Evolutionary conservation across 2,113 vertebrate genomes (phyloP).

Genomic region (Stegastes partitus): DNA sequence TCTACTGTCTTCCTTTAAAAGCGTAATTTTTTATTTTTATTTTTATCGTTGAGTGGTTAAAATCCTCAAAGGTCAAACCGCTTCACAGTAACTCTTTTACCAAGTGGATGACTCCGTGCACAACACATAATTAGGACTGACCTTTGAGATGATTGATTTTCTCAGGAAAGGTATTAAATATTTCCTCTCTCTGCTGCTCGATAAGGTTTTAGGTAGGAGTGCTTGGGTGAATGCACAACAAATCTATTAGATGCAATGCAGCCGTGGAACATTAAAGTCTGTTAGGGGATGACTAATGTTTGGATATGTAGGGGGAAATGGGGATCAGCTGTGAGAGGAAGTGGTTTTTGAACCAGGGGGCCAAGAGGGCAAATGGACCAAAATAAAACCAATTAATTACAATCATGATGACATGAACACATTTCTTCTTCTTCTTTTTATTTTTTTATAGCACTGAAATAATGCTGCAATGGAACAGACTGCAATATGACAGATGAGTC

Average conservation of each 20-base stretch:
- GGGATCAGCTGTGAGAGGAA: constrained; percentile 38
- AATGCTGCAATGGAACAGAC: not conserved
- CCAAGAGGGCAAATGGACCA: constrained; percentile 44
- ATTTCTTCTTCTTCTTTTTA: not conserved
- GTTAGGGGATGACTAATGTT: constrained; percentile 36
- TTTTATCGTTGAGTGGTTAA: constrained; percentile 11
- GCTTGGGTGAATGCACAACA: not conserved
- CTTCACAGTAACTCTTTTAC: constrained; percentile 15
- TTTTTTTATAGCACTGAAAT: not conserved
- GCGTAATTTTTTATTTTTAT: not conserved
- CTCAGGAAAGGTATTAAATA: constrained; percentile 20
- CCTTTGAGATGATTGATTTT: constrained; percentile 62
- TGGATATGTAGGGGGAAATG: constrained; percentile 9
- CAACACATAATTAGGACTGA: constrained; percentile 43
- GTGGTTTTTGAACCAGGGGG: constrained; percentile 25
- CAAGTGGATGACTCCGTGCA: constrained; percentile 10
- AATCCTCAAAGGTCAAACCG: constrained; percentile 26
- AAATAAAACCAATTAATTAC: constrained; percentile 47
- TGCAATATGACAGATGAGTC: not conserved
- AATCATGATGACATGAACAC: constrained; percentile 25
- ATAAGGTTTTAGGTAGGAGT: constrained; percentile 16
- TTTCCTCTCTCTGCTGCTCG: constrained; percentile 30
- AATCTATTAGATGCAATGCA: constrained; percentile 32
- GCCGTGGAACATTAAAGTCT: constrained; percentile 23
- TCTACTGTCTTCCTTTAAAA: not conserved